phyloP scores from a whole-genome alignment of 2,888 invertebrate species.

The Nebria brevicollis region DNA sequence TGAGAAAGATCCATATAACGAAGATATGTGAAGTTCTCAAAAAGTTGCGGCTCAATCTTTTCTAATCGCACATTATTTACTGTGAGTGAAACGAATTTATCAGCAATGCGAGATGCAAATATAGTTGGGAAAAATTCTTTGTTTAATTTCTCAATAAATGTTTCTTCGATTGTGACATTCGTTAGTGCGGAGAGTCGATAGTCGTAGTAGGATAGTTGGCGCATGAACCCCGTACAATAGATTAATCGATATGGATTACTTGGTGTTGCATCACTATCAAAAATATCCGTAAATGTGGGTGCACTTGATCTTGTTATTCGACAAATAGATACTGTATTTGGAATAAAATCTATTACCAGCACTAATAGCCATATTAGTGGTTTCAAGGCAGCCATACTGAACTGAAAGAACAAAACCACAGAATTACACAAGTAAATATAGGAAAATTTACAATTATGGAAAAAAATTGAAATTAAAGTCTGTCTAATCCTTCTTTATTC shows the following conservation, averaged over 20 bases:
- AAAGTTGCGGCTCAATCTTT: slow-evolving; percentile 18
- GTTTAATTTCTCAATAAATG: slow-evolving; percentile 20
- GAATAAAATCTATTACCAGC: not conserved
- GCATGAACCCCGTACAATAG: slow-evolving; percentile 22
- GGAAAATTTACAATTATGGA: not conserved
- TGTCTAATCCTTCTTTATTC: too few species aligned
- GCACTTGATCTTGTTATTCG: slow-evolving; percentile 21
- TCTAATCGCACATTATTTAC: slow-evolving; percentile 18
- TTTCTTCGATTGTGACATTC: slow-evolving; percentile 34
- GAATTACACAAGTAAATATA: not conserved
- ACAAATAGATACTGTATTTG: slow-evolving; percentile 12
- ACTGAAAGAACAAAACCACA: slow-evolving; percentile 12
- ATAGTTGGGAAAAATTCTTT: slow-evolving; percentile 35
- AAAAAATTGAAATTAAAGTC: too few species aligned
- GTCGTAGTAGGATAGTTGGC: slow-evolving; percentile 39
- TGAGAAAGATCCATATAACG: slow-evolving; percentile 23
- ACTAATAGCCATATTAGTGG: slow-evolving; percentile 1
- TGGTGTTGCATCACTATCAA: not conserved
- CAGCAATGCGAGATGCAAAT: slow-evolving; percentile 14
- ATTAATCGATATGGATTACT: slow-evolving; percentile 20
- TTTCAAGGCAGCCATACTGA: slow-evolving; percentile 17
- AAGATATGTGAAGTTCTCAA: slow-evolving; percentile 30
- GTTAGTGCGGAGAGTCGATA: slow-evolving; percentile 21
- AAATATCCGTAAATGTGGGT: not conserved
- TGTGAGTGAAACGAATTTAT: slow-evolving; percentile 20